These are phyloP conservation scores for Galerucella calmariensis DNA, from an alignment of 2,888 invertebrate species.

Conservation along the genomic window DNA sequence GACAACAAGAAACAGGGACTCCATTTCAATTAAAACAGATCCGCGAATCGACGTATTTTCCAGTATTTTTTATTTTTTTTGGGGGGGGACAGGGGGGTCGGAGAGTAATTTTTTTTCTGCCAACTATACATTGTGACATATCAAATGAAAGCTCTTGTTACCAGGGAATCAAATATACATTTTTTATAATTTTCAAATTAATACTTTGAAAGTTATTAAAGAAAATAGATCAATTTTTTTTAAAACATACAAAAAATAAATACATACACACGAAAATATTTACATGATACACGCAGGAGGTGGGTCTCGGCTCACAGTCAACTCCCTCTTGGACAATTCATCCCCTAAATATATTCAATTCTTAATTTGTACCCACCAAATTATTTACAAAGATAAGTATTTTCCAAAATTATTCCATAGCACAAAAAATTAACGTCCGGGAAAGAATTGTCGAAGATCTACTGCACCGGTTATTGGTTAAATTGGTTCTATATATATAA, in stretches of 20 bases:
- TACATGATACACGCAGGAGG: constrained; percentile 40
- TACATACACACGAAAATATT: constrained; percentile 43
- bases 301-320: constrained; percentile 5
- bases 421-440: not conserved
- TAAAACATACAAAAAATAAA: constrained; percentile 28
- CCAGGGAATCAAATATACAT: too few relatives aligned
- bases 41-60: not conserved
- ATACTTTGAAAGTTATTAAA: too few relatives aligned
- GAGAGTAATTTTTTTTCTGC: too few relatives aligned
- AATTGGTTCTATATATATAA: constrained; percentile 42
- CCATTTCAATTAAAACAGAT: not conserved
- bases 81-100: too few relatives aligned
- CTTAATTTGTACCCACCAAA: too few relatives aligned
- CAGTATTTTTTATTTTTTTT: too few relatives aligned
- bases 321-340: constrained; percentile 4
- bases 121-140: too few relatives aligned
- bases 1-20: not conserved
- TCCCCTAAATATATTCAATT: not conserved
- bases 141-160: too few relatives aligned
- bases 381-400: too few relatives aligned
- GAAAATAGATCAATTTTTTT: too few relatives aligned
- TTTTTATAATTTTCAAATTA: too few relatives aligned
- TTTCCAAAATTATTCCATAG: too few relatives aligned
- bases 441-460: not conserved
- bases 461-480: constrained; percentile 13